Base-by-base conservation (phyloP, 2,113 vertebrate species). In the Amblyopsis rosae region DNA sequence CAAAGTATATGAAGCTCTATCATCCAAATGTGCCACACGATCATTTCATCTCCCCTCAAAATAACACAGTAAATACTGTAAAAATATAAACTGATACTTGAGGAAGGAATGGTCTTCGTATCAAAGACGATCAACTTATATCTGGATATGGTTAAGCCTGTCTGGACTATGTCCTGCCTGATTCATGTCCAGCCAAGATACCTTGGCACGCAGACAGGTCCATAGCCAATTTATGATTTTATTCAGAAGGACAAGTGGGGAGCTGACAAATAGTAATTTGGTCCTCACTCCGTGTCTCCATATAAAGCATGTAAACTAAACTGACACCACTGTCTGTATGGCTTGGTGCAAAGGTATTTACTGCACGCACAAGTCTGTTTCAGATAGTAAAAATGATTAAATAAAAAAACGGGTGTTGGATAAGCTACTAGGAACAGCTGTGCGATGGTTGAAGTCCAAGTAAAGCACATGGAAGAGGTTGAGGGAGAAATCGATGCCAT, bases 101-200 rank as follows among this genome's bases (percentile, higher is more conserved):
- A 47, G 66, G 61, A 78, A 58, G 17, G 46, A 19, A 48, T 51
- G 47, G 15, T 54, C 11, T 19, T 19, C 16, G 26, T 19, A 59
- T 75, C 63, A 54, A 72, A 67, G 9, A 7, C 41, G 70, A 77
- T 70, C 1, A 70, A 57, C 62, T 58, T 66, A 54, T 59, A 64
- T 81, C 68, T 82, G 69, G 62, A 77, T 60, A 66, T 73, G 65
- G 78, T 85, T 78, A 80, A 54, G 26, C 77, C 72, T 75, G 71
- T 72, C 60, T 62, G 50, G 65, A 74, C 45, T 62, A 1, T 78
- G 33, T 32, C 54, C 50, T 72, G 47, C 67, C 63, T 69, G 72
- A 76, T 82, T 83, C 66, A 77, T 76, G 64, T 79, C 67, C 66
- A 62, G 75, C 82, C 82, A 85, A 74, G 70, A 68, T 57, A 72